Conservation (phyloP, 2,113 vertebrate species). For the Pelodiscus sinensis region DNA sequence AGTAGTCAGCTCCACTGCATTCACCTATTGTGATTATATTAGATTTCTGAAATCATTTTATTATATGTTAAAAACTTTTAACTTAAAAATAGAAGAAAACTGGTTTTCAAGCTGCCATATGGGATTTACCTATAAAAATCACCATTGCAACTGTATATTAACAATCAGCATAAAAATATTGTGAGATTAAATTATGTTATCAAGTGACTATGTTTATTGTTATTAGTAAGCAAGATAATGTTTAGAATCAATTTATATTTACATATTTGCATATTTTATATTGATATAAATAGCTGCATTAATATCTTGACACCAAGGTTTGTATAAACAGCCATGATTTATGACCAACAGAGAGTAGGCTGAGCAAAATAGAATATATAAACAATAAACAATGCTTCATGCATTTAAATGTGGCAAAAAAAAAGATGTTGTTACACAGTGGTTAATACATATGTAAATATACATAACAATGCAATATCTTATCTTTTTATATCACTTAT, state of each 20-base stretch:
- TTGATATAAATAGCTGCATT: constrained; percentile 27
- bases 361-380: constrained; percentile 1
- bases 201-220: constrained; percentile 46
- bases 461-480: constrained; percentile 11
- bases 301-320: constrained; percentile 29
- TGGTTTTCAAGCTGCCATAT: background rate
- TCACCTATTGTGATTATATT: background rate
- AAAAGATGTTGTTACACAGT: background rate
- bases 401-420: background rate
- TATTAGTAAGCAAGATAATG: constrained; percentile 34
- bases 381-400: background rate
- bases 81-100: background rate
- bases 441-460: background rate
- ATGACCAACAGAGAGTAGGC: constrained; percentile 23
- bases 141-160: background rate
- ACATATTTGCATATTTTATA: constrained; percentile 39
- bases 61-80: background rate
- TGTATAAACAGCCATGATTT: constrained; percentile 14
- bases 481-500: background rate
- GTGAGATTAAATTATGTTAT: constrained; percentile 26
- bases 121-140: constrained; percentile 28
- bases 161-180: constrained; percentile 18
- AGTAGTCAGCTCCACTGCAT: background rate
- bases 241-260: constrained; percentile 62
- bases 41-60: background rate